These are phyloP conservation scores for Rhizomys pruinosus DNA, from an alignment of 2,113 vertebrate species.

Conservation along the genomic window DNA sequence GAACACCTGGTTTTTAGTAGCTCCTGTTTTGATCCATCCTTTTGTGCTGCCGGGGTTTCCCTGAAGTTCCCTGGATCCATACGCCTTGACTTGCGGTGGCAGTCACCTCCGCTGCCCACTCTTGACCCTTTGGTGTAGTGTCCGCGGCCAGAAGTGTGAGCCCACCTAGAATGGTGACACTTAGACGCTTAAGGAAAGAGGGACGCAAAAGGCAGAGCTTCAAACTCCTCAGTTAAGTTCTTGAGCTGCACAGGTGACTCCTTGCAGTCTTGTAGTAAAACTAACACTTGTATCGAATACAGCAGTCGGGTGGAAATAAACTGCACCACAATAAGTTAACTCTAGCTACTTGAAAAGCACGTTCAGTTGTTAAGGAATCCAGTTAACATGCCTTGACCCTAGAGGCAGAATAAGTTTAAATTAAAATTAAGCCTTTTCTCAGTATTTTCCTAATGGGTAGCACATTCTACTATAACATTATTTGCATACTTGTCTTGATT, in stretches of 20 bases:
- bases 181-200: background rate
- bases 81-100: background rate
- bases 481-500: background rate
- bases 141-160: background rate
- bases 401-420: conserved; percentile 13
- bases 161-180: background rate
- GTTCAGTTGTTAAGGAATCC: background rate
- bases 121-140: background rate
- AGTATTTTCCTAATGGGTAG: background rate
- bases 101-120: background rate
- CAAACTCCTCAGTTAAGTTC: background rate
- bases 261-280: background rate
- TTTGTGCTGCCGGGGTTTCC: background rate
- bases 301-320: conserved; percentile 10
- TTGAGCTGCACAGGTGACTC: background rate
- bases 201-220: background rate
- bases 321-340: conserved; percentile 41
- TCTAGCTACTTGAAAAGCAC: background rate
- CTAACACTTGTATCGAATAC: background rate
- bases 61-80: background rate
- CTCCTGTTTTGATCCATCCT: background rate
- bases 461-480: background rate
- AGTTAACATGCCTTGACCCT: background rate
- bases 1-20: background rate
- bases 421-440: background rate